Conservation (phyloP, 2,797 vertebrate species). For the Melanotaenia pygmaea region DNA sequence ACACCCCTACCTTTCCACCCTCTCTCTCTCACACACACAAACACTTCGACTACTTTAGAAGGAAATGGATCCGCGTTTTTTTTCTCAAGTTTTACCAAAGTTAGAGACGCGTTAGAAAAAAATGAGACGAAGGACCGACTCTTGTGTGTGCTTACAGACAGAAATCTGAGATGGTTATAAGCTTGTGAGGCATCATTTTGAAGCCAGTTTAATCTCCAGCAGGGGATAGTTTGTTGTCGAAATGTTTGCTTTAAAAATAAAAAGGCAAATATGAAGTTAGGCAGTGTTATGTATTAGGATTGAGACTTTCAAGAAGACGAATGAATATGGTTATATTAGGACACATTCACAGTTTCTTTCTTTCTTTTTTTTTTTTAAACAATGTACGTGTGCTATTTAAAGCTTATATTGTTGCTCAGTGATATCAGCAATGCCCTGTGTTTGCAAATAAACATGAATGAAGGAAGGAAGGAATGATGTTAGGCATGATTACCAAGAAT, state of each 20-base stretch:
- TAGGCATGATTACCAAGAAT: constrained; percentile 45
- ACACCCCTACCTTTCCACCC: constrained; percentile 51
- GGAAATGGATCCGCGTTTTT: constrained; percentile 71
- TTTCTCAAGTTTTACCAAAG: constrained; percentile 70
- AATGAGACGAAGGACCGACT: constrained; percentile 68
- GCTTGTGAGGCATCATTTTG: constrained; percentile 40
- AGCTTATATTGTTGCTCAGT: constrained; percentile 30
- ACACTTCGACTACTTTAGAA: constrained; percentile 70
- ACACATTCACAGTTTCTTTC: neutral
- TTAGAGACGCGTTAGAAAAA: constrained; percentile 71
- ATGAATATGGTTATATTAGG: constrained; percentile 18
- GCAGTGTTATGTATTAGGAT: constrained; percentile 15
- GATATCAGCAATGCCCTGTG: constrained; percentile 34
- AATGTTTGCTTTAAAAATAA: constrained; percentile 33
- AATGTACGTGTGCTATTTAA: constrained; percentile 3
- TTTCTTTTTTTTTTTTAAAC: neutral
- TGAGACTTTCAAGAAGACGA: constrained; percentile 22
- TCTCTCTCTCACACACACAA: constrained; percentile 13
- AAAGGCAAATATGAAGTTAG: constrained; percentile 45
- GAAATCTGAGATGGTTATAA: constrained; percentile 37
- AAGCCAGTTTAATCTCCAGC: neutral
- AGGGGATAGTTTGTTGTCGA: constrained; percentile 18
- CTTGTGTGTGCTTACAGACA: constrained; percentile 77
- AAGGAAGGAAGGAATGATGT: constrained; percentile 50
- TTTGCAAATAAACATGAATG: constrained; percentile 59